Base-by-base conservation (phyloP, 2,797 vertebrate species). In the Hippocampus kuda region DNA sequence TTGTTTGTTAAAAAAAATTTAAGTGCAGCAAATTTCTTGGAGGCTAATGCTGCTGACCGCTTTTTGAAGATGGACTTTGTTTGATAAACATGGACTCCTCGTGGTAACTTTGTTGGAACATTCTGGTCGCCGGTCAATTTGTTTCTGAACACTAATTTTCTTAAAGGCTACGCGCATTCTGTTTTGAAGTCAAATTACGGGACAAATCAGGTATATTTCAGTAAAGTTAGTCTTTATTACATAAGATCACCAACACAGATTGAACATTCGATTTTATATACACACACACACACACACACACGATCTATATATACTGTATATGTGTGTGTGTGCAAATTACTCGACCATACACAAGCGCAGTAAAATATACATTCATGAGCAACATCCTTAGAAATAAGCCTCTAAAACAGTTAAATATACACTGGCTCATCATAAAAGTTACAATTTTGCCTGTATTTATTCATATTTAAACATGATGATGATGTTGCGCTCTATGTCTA, bases 161-260 rank as follows among this genome's bases (percentile, higher is more conserved):
- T 51, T 22, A 2, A 22, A 38, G 34, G 34, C 34, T 38, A 4
- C 3, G n/a, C 53, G 24, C 53, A 12, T 1, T 56, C 11, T 56
- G n/a, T 24, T 56, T 56, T 68, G 70, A 64, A 59, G 26, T 53
- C 24, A 34, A 75, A 38, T 65, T 56, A 76, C 51, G 15, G 42
- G 75, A 24, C 75, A 9, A 78, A 68, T 38, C 69, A 68, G 16
- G 57, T 65, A 77, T 20, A n/a, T 42, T 78, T 79, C 68, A 80
- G 71, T 78, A 78, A 78, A 81, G 72, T 60, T 72, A 77, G 46
- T 77, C 60, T 88, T 90, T 89, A 90, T 87, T 90, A 79, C 61
- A 80, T 78, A 68, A 83, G 77, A 20, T 34, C 30, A 30, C 4
- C 59, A 61, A 65, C 42, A 72, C 77, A 78, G 81, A 83, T 84